Base-by-base conservation (phyloP, 1,140 invertebrate genomes). In the Bombus confusus region DNA sequence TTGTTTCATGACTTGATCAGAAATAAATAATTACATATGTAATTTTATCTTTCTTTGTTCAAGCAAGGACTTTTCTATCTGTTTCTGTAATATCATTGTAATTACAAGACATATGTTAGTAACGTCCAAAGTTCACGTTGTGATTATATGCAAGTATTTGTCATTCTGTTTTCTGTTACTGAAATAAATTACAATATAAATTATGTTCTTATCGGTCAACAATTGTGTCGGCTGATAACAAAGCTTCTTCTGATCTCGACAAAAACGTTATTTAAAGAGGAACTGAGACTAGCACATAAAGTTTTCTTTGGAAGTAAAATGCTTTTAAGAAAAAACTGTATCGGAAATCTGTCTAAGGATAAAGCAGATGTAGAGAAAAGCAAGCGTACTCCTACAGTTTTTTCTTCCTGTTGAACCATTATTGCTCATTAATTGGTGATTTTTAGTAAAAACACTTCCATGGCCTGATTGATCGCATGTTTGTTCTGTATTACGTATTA, bases 91-190 rank as follows among this genome's bases (percentile, higher is more conserved):
- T 74, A 34, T 57, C 66, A 34, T 22, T 74, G 10, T 25, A 80
- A 78, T n/a, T 57, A 74, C 69, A 83, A 28, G 77, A n/a, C 43
- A 10, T 64, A 80, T 66, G 28, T 37, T 52, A 18, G 66, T 83
- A 39, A 41, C 28, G 87, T 89, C 87, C 80, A 86, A 86, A 89
- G 87, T 89, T 89, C 87, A 89, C 34, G 18, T 68, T 89, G 43
- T 18, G 80, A 89, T 89, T 89, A 72, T 83, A 37, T 83, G 59
- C 57, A 77, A 77, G 47, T 73, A 86, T 83, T 86, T 82, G 62
- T 86, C 82, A 80, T 37, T 77, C 80, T 18, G 81, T 80, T 89
- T 82, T 88, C n/a, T 77, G 68, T 39, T 37, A 75, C 22, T 41
- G 57, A 73, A 89, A 69, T 83, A 69, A 80, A 68, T 81, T 74